Base-by-base conservation (phyloP, 2,888 invertebrate species). In the Drosophila phalerata region DNA sequence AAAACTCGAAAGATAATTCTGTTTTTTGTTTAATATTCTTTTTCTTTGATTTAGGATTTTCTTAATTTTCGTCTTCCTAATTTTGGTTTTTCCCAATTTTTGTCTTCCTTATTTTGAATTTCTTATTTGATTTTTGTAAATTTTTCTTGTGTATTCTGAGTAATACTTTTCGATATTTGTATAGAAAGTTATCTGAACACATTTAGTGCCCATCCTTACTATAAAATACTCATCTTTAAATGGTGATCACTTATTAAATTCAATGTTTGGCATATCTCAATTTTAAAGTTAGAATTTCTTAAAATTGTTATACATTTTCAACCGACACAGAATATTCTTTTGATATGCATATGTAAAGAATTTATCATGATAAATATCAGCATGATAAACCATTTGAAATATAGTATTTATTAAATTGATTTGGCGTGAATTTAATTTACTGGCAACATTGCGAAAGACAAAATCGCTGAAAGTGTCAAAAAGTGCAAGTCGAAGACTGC, bases 401-500 rank as follows among this genome's bases (percentile, higher is more conserved):
- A 25, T 66, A 63, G 53, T 48, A 25, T 66, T 67, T 65, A 28
- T 40, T 15, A 56, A 25, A 65, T 61, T 47, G 17, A 45, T n/a
- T 34, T 52, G 25, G 64, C 63, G 69, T 70, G 63, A 83, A 81
- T 77, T 87, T 66, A 85, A 81, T 81, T 87, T 67, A 65, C 68
- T 74, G 73, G 71, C 73, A 84, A 62, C 55, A 60, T 52, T 57
- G 69, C 57, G 42, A 48, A 48, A 51, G 64, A 61, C 52, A 53
- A 70, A 74, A 73, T 70, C 72, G 52, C 68, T 58, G 66, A 73
- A 84, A 75, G 74, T 85, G 77, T 85, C 82, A 77, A 71, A 79
- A 81, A 81, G 65, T 70, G 73, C 63, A 61, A 56, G 58, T 64
- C 55, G 43, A 43, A 52, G 82, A 61, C 65, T 52, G 34, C 40